These are phyloP conservation scores for Microplitis demolitor DNA, from an alignment of 1,140 invertebrate genomes.

Conservation along the genomic window DNA sequence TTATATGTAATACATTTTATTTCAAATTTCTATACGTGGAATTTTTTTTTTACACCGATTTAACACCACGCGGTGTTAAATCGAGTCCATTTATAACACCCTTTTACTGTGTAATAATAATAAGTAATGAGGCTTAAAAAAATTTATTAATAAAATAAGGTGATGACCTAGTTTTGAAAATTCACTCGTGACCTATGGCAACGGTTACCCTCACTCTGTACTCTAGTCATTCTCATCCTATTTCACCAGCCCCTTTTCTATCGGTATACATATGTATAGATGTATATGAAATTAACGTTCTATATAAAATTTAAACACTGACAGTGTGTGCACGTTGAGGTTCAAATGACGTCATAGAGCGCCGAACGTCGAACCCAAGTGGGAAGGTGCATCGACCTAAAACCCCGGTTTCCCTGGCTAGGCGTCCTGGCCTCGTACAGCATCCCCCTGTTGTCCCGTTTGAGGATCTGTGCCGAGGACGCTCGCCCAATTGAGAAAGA, in stretches of 20 bases:
- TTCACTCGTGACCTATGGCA: slow-evolving; percentile 36
- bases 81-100: too few relatives aligned
- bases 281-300: slow-evolving; percentile 4
- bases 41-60: too few relatives aligned
- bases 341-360: slow-evolving; percentile 55
- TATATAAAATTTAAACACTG: slow-evolving; percentile 19
- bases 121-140: background rate
- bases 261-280: background rate
- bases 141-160: slow-evolving; percentile 5
- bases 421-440: slow-evolving; percentile 38
- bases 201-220: slow-evolving; percentile 2
- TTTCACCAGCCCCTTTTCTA: background rate
- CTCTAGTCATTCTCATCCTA: background rate
- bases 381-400: slow-evolving; percentile 55
- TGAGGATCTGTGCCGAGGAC: slow-evolving; percentile 43
- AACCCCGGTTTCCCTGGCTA: slow-evolving; percentile 47
- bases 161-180: slow-evolving; percentile 42
- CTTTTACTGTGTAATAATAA: background rate
- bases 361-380: slow-evolving; percentile 52
- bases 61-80: too few relatives aligned
- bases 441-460: slow-evolving; percentile 28
- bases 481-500: slow-evolving; percentile 30
- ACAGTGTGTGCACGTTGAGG: slow-evolving; percentile 18
- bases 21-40: too few relatives aligned
- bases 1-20: too few relatives aligned